Base-by-base conservation (phyloP, 1,140 invertebrate genomes). In the Leptoteleia sp. region DNA sequence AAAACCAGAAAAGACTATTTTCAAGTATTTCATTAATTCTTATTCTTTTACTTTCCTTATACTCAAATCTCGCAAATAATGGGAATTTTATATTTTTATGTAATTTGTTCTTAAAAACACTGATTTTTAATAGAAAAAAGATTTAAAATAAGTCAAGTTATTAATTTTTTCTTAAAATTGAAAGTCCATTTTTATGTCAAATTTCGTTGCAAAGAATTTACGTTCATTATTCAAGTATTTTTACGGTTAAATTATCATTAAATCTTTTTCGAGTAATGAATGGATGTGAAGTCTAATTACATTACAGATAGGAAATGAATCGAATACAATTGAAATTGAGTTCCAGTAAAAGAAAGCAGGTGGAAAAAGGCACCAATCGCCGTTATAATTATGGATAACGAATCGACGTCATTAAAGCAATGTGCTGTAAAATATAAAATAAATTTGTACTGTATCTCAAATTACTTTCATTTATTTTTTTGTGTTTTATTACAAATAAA, bases 281-380 rank as follows among this genome's bases (percentile, higher is more conserved):
- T 40, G 48, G 12, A 40, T 40, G 57, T 12, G 38, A 19, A 0
- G 6, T 38, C 50, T 57, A 73, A 65, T 72, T 72, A 27, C 50
- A 65, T 65, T 47, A 43, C 40, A 16, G 50, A 64, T 65, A 57
- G 70, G 59, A 65, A 73, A 73, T 57, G 59, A 55, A 55, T 72
- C 40, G 35, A 54, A 37, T 16, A 35, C 59, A 65, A 64, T 73
- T 64, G 59, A 57, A 54, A 40, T 37, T 25, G 48, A 31, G 48
- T 47, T 73, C 40, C 31, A 12, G 38, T 29, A 38, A 54, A 54
- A 71, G 55, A 43, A 61, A 33, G 1, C 19, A 3, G 25, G 19
- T 38, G 38, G 4, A 71, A 61, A 55, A 43, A 54, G 43, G n/a
- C 38, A 42, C 17, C 55, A 61, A 62, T 62, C 47, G 37, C 55